Base-by-base conservation (phyloP, 2,888 invertebrate genomes). In the Ptychoptera contaminata region DNA sequence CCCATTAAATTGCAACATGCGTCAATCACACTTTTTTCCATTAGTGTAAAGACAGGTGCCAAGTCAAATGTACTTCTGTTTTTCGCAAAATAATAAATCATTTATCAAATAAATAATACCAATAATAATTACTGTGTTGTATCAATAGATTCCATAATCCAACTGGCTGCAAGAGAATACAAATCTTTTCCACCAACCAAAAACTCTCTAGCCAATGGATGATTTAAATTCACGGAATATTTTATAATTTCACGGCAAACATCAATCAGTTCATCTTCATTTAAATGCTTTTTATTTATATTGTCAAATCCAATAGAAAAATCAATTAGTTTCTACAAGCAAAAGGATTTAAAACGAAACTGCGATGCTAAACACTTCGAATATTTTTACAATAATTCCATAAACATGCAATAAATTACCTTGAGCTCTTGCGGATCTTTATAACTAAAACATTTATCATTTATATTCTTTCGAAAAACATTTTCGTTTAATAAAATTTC, bases 141-240 rank as follows among this genome's bases (percentile, higher is more conserved):
- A 58, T 87, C 88, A 55, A 86, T 74, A 4, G 81, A 78, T 56
- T 87, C 87, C 0, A 81, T 72, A 34, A 88, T 70, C 77, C 81
- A 82, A 2, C 82, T 71, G 1, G 82, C 87, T 1, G 77, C 77
- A 38, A 87, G 60, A 1, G 83, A 84, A 55, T 79, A 81, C 0
- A 76, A 73, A 58, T 88, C 86, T 2, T 76, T 68, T 37, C 77
- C 82, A 1, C 78, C 79, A 57, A 78, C 87, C 31, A 87, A 67
- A 63, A 87, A 87, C 67, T 87, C 87, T 55, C 77, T 76, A 62
- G 87, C 87, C 46, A 76, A 70, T 0, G 75, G 74, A 61, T 79
- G 82, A 55, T 75, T 73, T 0, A 87, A 87, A 61, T 82, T 82
- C 2, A 87, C 81, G 50, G 84, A 83, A 61, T 79, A 79, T 49